Conservation (phyloP, 2,797 vertebrate genomes). For the Mallotus villosus region DNA sequence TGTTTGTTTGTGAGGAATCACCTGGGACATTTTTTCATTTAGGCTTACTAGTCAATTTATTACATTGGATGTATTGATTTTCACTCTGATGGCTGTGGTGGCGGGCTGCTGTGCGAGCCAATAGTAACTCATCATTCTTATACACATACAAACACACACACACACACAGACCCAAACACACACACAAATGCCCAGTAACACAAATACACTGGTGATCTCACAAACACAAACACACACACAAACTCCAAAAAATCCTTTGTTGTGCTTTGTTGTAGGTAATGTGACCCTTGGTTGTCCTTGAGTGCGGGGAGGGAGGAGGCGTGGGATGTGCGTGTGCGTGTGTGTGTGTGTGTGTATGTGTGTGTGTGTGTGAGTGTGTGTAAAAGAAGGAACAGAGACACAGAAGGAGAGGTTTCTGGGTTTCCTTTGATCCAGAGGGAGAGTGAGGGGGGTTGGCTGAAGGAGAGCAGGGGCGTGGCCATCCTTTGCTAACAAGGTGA, state of each 20-base stretch:
- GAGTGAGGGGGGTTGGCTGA: constrained; percentile 30
- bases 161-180: background rate
- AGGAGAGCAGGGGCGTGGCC: constrained; percentile 24
- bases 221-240: background rate
- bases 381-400: background rate
- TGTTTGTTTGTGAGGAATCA: background rate
- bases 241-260: background rate
- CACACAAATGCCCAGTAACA: background rate
- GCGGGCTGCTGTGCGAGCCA: background rate
- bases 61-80: constrained; percentile 31
- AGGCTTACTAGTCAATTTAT: constrained; percentile 41
- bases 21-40: constrained; percentile 16
- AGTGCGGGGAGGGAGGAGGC: background rate
- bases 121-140: constrained; percentile 4
- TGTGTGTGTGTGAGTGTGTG: constrained; percentile 13
- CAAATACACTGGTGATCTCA: background rate
- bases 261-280: background rate
- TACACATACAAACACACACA: background rate
- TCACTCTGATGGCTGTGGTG: constrained; percentile 6
- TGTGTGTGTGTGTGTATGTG: background rate
- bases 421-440: constrained; percentile 49
- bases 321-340: background rate
- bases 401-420: background rate
- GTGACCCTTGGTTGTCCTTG: background rate
- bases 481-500: constrained; percentile 36